Conservation (phyloP, 2,113 vertebrate species). For the Platysteira castanea region DNA sequence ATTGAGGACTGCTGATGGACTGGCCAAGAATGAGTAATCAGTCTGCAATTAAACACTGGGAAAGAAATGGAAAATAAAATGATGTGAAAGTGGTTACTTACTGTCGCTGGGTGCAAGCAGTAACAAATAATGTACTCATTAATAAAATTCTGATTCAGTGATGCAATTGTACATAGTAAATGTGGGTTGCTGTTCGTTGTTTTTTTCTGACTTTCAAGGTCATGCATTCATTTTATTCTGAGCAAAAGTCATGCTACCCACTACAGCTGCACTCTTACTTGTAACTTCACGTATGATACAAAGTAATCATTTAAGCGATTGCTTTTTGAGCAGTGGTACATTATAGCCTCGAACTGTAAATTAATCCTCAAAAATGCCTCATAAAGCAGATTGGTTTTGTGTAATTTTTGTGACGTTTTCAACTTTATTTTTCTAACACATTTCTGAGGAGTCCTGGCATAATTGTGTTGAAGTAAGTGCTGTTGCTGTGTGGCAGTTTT, state of each 20-base stretch:
- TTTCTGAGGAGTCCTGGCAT: not conserved
- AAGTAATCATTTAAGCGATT: not conserved
- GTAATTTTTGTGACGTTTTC: not conserved
- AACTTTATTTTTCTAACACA: not conserved
- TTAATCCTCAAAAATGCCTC: not conserved
- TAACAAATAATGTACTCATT: not conserved
- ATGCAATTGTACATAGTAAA: not conserved
- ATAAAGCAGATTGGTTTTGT: not conserved
- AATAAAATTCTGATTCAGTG: not conserved
- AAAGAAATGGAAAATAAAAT: not conserved
- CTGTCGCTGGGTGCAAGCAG: not conserved
- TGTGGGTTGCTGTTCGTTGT: not conserved
- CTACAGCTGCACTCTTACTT: not conserved
- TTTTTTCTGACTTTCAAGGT: not conserved
- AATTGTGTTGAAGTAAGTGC: not conserved
- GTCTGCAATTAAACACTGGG: not conserved
- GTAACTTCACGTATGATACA: not conserved
- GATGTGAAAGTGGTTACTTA: not conserved
- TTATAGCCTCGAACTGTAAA: not conserved
- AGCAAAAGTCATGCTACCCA: not conserved
- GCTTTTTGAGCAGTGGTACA: not conserved
- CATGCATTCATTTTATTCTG: not conserved
- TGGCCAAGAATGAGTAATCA: not conserved
- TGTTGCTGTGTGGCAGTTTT: not conserved
- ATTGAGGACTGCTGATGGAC: not conserved